Evolutionary conservation across 2,888 invertebrate species (phyloP), one percentile per base, ranked within the genome.

Genomic region (Eledona agricola): DNA sequence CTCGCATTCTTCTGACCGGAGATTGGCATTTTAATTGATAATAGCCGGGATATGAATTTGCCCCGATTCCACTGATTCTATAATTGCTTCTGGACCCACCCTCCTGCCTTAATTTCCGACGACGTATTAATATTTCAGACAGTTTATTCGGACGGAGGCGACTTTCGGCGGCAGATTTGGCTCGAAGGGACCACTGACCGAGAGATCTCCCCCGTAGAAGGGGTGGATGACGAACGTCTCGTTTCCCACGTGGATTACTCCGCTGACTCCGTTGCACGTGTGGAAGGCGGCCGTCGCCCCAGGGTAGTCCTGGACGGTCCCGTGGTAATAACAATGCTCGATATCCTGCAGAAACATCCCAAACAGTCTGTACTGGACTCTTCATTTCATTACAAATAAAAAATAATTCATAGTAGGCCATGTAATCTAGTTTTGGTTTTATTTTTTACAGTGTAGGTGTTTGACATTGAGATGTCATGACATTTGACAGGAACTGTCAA

Each of bases 271-370:
- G 78, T 95, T 94, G 81, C 98, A 98, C 42, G 97, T 98, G 79
- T 96, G 94, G 80, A 98, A 92, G 65, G 97, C 96, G 12, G 96
- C 97, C 60, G 91, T 91, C 11, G 96, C 96, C 61, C 94, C 95
- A 3, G 96, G 94, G 79, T 96, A 94, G 80, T 96, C 96, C 77
- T 93, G 95, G 51, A 98, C 96, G 1, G 92, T 92, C 55, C 97
- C 97, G 78, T 98, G 97, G 79, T 98, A 98, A 82, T 96, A 98
- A 78, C 98, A 98, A 80, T 97, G 96, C 78, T 97, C 96, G 78
- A 95, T 93, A 81, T 93, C 93, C 93, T 94, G 82, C 0, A 26
- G 54, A 61, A 60, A 51, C 16, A 56, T 26, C 26, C 26, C 26
- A 47, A 47, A n/a, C n/a, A n/a, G n/a, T n/a, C n/a, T 26, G 5